These are phyloP conservation scores for Brachypodius melanocephalos DNA, from an alignment of 2,113 vertebrate species.

Conservation along the genomic window DNA sequence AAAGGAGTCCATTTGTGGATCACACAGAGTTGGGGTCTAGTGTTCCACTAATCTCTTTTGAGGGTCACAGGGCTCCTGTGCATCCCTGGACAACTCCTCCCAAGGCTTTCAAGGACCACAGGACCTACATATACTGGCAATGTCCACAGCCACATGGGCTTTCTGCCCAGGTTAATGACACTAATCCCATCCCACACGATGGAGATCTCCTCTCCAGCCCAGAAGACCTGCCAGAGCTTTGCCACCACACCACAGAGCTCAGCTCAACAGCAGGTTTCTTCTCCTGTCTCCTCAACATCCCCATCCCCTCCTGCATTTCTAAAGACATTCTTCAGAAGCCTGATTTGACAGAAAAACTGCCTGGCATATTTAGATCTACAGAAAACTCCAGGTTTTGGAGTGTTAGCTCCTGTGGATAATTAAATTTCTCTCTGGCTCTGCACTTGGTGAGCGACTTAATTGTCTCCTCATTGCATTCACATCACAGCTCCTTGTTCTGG, in stretches of 20 bases:
- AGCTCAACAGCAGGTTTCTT: not conserved
- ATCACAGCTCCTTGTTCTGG: conserved; percentile 53
- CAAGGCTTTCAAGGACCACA: not conserved
- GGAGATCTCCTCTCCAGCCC: not conserved
- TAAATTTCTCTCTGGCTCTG: conserved; percentile 50
- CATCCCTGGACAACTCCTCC: not conserved
- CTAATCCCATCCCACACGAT: accelerated
- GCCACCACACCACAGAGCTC: not conserved
- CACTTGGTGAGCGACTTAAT: conserved; percentile 53
- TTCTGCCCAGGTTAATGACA: not conserved
- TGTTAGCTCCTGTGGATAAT: conserved; percentile 18
- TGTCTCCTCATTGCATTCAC: conserved; percentile 64
- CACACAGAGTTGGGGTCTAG: not conserved
- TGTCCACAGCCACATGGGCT: accelerated
- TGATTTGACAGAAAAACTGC: conserved; percentile 24
- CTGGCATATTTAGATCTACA: conserved; percentile 16
- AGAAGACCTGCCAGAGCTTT: not conserved
- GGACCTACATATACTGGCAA: not conserved
- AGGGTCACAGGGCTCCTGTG: not conserved
- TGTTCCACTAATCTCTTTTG: not conserved
- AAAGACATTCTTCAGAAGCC: not conserved
- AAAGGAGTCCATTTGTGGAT: not conserved
- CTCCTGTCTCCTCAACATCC: not conserved
- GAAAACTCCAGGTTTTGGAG: conserved; percentile 36
- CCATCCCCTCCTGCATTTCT: not conserved